These are phyloP conservation scores for Rhopalosiphum nymphaeae DNA, from an alignment of 2,888 invertebrate species.

Conservation along the genomic window DNA sequence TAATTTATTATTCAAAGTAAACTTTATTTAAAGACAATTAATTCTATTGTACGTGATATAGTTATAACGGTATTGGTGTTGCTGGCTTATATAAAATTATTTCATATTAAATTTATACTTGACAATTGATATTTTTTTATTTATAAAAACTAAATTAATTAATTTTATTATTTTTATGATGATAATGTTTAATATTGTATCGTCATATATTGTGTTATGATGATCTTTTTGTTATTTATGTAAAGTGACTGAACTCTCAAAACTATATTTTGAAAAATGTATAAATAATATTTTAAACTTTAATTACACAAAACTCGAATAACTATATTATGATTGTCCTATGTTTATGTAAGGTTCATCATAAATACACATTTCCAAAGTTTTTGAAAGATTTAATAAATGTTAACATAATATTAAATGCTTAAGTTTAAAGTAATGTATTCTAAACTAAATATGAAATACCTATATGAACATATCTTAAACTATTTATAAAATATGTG, in stretches of 20 bases:
- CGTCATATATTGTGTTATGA: neutral
- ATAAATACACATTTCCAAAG: conserved; percentile 25
- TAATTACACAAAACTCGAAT: conserved; percentile 45
- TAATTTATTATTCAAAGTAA: neutral
- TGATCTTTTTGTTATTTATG: conserved; percentile 5
- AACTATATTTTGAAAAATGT: conserved; percentile 24
- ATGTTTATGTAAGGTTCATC: neutral
- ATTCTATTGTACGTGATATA: neutral
- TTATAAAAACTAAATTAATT: neutral
- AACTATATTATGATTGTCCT: neutral
- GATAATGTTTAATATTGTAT: neutral
- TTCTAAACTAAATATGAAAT: neutral
- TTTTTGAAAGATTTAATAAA: conserved; percentile 39
- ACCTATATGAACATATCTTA: conserved; percentile 1
- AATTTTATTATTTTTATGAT: neutral
- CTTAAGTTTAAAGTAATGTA: neutral
- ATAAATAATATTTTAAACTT: conserved; percentile 36
- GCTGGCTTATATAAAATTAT: neutral
- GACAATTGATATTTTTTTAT: neutral
- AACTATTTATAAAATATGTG: conserved; percentile 3
- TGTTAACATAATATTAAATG: conserved; percentile 25
- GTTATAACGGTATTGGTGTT: neutral
- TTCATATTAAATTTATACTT: neutral
- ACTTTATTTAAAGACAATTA: neutral
- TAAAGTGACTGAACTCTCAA: neutral